Conservation (phyloP, 2,113 vertebrate genomes). For the Hemichromis elongatus region DNA sequence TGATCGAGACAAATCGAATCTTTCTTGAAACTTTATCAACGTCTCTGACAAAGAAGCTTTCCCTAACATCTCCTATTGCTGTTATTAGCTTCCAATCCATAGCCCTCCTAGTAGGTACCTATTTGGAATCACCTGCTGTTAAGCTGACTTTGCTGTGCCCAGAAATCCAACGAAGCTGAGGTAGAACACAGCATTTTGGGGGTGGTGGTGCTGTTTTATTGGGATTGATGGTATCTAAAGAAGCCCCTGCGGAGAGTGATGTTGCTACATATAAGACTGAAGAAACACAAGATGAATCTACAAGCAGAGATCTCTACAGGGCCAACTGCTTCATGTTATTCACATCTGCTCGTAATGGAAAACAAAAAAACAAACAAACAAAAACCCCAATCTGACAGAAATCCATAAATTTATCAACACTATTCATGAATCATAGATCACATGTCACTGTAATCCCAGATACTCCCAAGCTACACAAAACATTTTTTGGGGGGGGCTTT, state of each 20-base stretch:
- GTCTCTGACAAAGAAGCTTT: neutral
- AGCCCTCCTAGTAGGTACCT: neutral
- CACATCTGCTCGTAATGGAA: constrained; percentile 26
- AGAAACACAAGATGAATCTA: neutral
- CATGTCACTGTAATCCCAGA: constrained; percentile 20
- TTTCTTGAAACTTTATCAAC: neutral
- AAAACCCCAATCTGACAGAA: neutral
- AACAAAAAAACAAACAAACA: neutral
- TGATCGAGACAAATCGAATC: neutral
- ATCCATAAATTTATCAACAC: constrained; percentile 34
- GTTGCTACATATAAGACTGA: neutral
- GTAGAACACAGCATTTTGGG: neutral
- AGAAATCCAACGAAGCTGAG: neutral
- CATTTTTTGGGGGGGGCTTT: neutral
- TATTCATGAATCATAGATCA: constrained; percentile 50
- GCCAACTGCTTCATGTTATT: neutral
- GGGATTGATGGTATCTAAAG: neutral
- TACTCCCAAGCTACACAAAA: neutral
- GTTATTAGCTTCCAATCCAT: fast-evolving
- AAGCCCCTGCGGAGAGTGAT: neutral
- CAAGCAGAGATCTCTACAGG: neutral
- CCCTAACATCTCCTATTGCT: neutral
- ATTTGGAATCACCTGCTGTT: neutral
- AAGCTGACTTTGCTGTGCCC: neutral
- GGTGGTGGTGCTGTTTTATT: neutral